phyloP scores from a whole-genome alignment of 2,888 invertebrate genomes.

The Agrochola lota region DNA sequence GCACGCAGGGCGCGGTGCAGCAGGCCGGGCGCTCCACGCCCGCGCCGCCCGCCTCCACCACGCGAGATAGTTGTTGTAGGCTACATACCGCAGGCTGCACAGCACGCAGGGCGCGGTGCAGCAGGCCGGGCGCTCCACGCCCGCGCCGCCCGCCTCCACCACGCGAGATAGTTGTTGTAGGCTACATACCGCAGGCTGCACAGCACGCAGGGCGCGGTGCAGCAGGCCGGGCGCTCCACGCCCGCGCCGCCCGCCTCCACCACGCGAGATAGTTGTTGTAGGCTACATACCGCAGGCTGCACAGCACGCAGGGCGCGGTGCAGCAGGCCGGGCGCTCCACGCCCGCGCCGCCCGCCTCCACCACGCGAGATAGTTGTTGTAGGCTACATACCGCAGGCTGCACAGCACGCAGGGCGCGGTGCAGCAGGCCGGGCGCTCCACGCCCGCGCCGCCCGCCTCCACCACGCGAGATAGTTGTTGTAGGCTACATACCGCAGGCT shows the following conservation, averaged over 20 bases:
- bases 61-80: slow-evolving; percentile 67
- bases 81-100: slow-evolving; percentile 72
- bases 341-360: slow-evolving; percentile 80
- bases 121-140: slow-evolving; percentile 69
- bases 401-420: slow-evolving; percentile 52
- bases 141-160: slow-evolving; percentile 81
- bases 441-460: slow-evolving; percentile 79
- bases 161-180: slow-evolving; percentile 69
- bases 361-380: slow-evolving; percentile 72
- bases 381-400: slow-evolving; percentile 72
- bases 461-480: slow-evolving; percentile 76
- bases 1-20: slow-evolving; percentile 68
- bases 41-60: slow-evolving; percentile 81
- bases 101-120: slow-evolving; percentile 68
- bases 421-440: slow-evolving; percentile 74
- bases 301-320: slow-evolving; percentile 63
- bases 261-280: slow-evolving; percentile 70
- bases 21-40: slow-evolving; percentile 70
- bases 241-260: slow-evolving; percentile 81
- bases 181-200: slow-evolving; percentile 72
- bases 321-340: slow-evolving; percentile 72
- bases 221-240: slow-evolving; percentile 72
- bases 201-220: slow-evolving; percentile 63
- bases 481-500: slow-evolving; percentile 71
- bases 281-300: slow-evolving; percentile 72